Percentiles rank a stretch among this genome's conserved stretches.
These are phyloP conservation scores for Gallinago nigripennis DNA, from an alignment of 2,797 vertebrate genomes.

Conservation along the genomic window DNA sequence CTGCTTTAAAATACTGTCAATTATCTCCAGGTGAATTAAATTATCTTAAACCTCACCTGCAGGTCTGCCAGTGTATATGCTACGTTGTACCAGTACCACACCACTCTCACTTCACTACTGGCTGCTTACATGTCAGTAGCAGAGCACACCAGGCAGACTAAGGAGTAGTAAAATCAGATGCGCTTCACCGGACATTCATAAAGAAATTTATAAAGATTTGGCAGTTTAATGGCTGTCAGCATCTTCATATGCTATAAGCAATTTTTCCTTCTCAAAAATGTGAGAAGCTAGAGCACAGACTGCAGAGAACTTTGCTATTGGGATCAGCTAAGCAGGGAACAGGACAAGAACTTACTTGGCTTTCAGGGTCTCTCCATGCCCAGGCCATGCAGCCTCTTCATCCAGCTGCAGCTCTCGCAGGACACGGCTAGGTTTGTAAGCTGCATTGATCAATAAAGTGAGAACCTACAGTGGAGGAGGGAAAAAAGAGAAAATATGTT, in stretches of 20 bases:
- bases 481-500: neutral
- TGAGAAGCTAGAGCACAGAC: neutral
- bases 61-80: neutral
- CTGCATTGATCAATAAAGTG: conserved; percentile 94
- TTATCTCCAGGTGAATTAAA: neutral
- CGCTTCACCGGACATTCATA: neutral
- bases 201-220: neutral
- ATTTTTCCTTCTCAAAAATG: neutral
- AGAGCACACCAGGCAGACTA: neutral
- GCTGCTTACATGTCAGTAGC: neutral
- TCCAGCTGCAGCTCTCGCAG: conserved; percentile 95
- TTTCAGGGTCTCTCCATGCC: conserved; percentile 95
- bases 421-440: conserved; percentile 97
- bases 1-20: neutral
- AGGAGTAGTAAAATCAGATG: neutral
- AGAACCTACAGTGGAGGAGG: conserved; percentile 82
- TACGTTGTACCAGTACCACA: neutral
- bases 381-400: conserved; percentile 94
- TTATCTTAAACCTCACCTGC: neutral
- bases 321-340: neutral
- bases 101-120: neutral
- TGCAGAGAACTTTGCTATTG: neutral
- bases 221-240: neutral
- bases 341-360: conserved; percentile 87
- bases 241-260: neutral